Evolutionary conservation across 2,888 invertebrate genomes (phyloP).

Genomic region (Endotricha flammealis): DNA sequence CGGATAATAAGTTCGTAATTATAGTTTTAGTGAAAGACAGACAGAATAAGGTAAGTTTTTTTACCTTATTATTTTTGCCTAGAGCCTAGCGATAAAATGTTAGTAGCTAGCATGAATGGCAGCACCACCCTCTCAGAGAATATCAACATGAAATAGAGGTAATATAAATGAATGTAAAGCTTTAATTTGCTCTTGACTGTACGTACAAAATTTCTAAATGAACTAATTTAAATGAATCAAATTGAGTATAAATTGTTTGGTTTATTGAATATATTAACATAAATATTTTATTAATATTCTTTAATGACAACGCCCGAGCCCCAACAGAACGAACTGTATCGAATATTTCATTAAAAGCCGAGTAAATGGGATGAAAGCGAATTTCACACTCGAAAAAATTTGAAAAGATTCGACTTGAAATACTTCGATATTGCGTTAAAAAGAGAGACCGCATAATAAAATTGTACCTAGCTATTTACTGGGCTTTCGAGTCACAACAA

Average conservation of each 20-base stretch:
- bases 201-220: too few relatives aligned
- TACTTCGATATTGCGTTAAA: slow-evolving; percentile 58
- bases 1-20: too few relatives aligned
- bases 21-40: too few relatives aligned
- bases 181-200: too few relatives aligned
- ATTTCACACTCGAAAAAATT: slow-evolving; percentile 64
- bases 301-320: slow-evolving; percentile 15
- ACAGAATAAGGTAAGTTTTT: too few relatives aligned
- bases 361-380: slow-evolving; percentile 59
- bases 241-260: slow-evolving; percentile 6
- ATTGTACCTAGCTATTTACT: slow-evolving; percentile 45
- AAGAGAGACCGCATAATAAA: slow-evolving; percentile 58
- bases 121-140: too few relatives aligned
- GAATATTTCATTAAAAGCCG: slow-evolving; percentile 63
- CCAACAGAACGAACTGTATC: slow-evolving; percentile 38
- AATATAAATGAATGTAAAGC: too few relatives aligned
- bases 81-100: too few relatives aligned
- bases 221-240: too few relatives aligned
- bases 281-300: slow-evolving; percentile 36
- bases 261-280: slow-evolving; percentile 49
- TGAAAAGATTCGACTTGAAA: slow-evolving; percentile 57
- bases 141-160: too few relatives aligned
- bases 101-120: too few relatives aligned
- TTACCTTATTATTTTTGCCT: too few relatives aligned
- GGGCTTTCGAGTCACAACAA: slow-evolving; percentile 16